Conservation (phyloP, 2,888 invertebrate species). For the Punctoribates punctum region DNA sequence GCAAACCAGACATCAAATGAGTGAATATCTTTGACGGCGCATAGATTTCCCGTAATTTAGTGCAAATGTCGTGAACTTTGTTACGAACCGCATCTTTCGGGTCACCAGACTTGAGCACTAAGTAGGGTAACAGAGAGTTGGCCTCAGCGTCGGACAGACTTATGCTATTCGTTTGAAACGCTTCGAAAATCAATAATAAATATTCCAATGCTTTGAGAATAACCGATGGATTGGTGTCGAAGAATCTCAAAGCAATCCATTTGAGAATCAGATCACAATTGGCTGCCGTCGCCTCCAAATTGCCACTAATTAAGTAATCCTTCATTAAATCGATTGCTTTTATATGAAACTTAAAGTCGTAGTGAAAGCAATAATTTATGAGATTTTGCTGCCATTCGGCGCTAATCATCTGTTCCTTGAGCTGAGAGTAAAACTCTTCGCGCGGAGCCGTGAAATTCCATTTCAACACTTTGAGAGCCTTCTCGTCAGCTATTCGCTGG, state of each 20-base stretch:
- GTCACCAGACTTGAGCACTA: slow-evolving; percentile 78
- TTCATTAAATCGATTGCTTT: slow-evolving; percentile 87
- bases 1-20: slow-evolving; percentile 88
- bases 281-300: slow-evolving; percentile 72
- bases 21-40: slow-evolving; percentile 82
- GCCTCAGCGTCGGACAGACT: slow-evolving; percentile 87
- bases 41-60: slow-evolving; percentile 77
- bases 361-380: slow-evolving; percentile 86
- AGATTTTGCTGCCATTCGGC: slow-evolving; percentile 83
- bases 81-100: slow-evolving; percentile 91
- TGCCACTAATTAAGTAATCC: slow-evolving; percentile 59
- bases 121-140: slow-evolving; percentile 86
- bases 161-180: slow-evolving; percentile 74
- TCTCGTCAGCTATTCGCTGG: slow-evolving; percentile 89
- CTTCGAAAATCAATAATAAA: slow-evolving; percentile 73
- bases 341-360: slow-evolving; percentile 88
- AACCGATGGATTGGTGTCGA: slow-evolving; percentile 97
- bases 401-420: slow-evolving; percentile 82
- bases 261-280: slow-evolving; percentile 93
- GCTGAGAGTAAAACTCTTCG: slow-evolving; percentile 86
- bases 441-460: slow-evolving; percentile 94
- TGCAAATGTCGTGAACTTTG: slow-evolving; percentile 78
- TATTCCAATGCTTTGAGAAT: slow-evolving; percentile 92
- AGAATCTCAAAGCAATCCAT: slow-evolving; percentile 94
- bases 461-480: slow-evolving; percentile 79